A percentile compares a stretch with the other conserved stretches of the same genome.
These are phyloP conservation scores for Hycleus cichorii DNA, from an alignment of 1,140 invertebrate species.

Conservation along the genomic window DNA sequence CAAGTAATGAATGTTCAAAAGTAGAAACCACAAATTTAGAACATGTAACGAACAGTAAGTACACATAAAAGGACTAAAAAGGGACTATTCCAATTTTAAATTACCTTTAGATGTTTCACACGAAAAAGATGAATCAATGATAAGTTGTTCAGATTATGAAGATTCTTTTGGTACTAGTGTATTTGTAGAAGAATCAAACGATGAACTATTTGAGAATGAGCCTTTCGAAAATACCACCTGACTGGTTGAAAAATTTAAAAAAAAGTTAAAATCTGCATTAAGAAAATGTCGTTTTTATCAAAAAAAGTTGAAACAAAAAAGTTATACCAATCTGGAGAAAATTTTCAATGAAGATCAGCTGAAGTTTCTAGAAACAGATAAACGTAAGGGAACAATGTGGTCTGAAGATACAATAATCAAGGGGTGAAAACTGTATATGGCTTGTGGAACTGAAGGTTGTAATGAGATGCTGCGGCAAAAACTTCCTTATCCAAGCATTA, in stretches of 20 bases:
- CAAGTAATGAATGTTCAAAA: neutral
- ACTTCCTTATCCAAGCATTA: constrained; percentile 6
- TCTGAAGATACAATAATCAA: constrained; percentile 3
- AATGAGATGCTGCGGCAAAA: constrained; percentile 10
- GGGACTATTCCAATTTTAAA: neutral
- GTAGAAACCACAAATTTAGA: neutral
- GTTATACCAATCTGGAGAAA: neutral
- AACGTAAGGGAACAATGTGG: neutral
- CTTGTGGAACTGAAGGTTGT: constrained; percentile 14
- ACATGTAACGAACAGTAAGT: neutral
- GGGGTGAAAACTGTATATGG: constrained; percentile 9
- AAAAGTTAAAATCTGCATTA: neutral
- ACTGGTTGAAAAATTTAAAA: neutral
- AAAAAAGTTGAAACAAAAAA: neutral
- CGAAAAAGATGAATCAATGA: neutral
- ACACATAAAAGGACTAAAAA: neutral
- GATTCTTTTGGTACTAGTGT: neutral
- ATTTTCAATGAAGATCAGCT: constrained; percentile 7
- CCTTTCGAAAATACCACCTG: neutral
- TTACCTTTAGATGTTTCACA: neutral
- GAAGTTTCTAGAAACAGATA: neutral
- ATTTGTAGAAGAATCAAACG: neutral
- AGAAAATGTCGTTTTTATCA: neutral
- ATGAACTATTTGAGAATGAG: neutral
- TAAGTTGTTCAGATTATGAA: neutral